A percentile compares a stretch with the other conserved stretches of the same genome.
phyloP scores from a whole-genome alignment of 2,113 vertebrate genomes.

The Arvicanthis niloticus region DNA sequence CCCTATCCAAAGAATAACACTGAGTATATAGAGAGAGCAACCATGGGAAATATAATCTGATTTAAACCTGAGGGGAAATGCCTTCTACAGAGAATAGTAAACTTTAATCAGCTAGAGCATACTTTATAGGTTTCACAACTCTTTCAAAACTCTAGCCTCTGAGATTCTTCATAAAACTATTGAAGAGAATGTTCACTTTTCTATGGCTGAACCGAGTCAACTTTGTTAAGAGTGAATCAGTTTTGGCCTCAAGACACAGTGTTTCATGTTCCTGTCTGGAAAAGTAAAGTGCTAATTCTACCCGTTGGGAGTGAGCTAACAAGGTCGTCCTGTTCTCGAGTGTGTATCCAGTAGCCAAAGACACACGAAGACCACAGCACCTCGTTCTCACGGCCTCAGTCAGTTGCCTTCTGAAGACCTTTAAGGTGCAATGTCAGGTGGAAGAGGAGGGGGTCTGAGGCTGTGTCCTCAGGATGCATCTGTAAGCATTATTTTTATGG shows the following conservation, averaged over 20 bases:
- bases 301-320: neutral
- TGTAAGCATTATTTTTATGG: neutral
- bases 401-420: neutral
- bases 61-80: neutral
- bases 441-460: neutral
- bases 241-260: constrained; percentile 22
- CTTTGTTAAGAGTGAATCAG: neutral
- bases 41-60: neutral
- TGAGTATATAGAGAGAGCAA: neutral
- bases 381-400: neutral
- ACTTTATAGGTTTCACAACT: neutral
- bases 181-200: constrained; percentile 38
- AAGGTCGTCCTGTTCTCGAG: neutral
- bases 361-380: neutral
- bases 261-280: neutral
- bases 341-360: neutral
- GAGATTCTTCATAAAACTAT: neutral
- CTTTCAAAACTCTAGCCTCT: constrained; percentile 39
- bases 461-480: neutral
- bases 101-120: neutral
- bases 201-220: neutral
- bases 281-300: constrained; percentile 32
- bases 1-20: neutral
- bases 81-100: neutral
- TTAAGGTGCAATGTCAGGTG: neutral